Evolutionary conservation across 1,140 invertebrate species (phyloP).

Genomic region (Trinorchestia longiramus): DNA sequence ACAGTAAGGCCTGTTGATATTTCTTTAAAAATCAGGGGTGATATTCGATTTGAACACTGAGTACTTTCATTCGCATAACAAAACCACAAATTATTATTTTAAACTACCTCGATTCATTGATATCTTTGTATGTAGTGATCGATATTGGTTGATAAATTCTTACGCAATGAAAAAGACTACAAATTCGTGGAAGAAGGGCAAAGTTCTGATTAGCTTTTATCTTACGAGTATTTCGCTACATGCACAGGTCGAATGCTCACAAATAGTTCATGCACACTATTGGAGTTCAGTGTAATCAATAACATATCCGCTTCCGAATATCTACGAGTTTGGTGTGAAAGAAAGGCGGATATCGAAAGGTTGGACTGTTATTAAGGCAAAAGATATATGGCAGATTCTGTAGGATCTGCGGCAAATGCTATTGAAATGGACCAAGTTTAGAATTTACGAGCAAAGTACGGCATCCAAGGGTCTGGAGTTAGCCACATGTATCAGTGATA

Average conservation of each 20-base stretch:
- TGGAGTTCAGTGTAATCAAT: background rate
- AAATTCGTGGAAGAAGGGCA: background rate
- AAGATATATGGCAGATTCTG: slow-evolving; percentile 49
- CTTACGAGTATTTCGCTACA: background rate
- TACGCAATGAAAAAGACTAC: background rate
- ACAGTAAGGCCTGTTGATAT: too few relatives aligned
- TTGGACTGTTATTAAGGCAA: slow-evolving; percentile 49
- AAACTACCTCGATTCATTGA: too few relatives aligned
- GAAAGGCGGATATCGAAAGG: slow-evolving; percentile 32
- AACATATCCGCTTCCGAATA: slow-evolving; percentile 7
- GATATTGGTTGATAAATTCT: background rate
- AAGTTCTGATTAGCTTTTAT: background rate
- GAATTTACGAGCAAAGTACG: slow-evolving; percentile 46
- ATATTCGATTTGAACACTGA: too few relatives aligned
- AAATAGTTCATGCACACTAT: background rate
- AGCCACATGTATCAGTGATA: slow-evolving; percentile 41
- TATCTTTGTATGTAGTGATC: too few relatives aligned
- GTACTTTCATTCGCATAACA: too few relatives aligned
- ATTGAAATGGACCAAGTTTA: slow-evolving; percentile 52
- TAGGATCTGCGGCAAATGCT: slow-evolving; percentile 48
- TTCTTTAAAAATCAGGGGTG: too few relatives aligned
- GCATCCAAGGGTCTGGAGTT: slow-evolving; percentile 19
- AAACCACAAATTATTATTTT: too few relatives aligned
- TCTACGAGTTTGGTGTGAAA: background rate
- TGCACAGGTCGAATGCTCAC: background rate